Base-by-base conservation (phyloP, 2,797 vertebrate genomes). In the Agapornis canus region DNA sequence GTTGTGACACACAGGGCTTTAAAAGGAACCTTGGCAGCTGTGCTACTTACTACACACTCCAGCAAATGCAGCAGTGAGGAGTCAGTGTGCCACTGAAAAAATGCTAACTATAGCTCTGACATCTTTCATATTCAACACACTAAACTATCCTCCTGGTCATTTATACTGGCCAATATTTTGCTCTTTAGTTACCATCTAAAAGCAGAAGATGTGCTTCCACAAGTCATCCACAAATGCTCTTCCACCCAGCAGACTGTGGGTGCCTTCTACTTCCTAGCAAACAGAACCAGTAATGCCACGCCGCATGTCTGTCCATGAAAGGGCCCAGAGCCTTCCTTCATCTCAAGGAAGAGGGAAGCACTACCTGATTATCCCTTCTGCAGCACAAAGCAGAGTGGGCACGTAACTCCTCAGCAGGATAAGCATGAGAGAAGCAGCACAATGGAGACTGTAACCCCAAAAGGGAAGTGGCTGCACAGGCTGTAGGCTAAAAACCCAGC, bases 1-100 rank as follows among this genome's bases (percentile, higher is more conserved):
- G 73, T 83, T 92, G 73, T 37, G 76, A 48, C 82, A 84, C 73
- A 27, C 11, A 27, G 5, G 60, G 14, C 89, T 92, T 82, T 80
- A 80, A 68, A 89, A 87, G 78, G 85, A 57, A 57, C 87, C 65
- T 78, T 78, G 93, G 95, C 77, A 89, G 92, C 86, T 29, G 49
- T 18, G 72, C 78, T 68, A 18, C 51, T 51, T 68, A 18, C 51
- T 59, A 37, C 73, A 40, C 48, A 13, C 65, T 31, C 76, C 87
- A 49, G n/a, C 76, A 39, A 43, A 54, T 1, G 21, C 56, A 54
- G 63, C 8, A 4, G 21, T 2, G 11, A 19, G 40, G 31, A 70
- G 56, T 6, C 57, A 31, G 23, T 35, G 12, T 3, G 56, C 66
- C 66, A 13, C 69, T 3, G 65, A 43, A 40, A 77, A 42, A 69